Conservation (phyloP, 2,113 vertebrate genomes). For the Benthochromis sp. region DNA sequence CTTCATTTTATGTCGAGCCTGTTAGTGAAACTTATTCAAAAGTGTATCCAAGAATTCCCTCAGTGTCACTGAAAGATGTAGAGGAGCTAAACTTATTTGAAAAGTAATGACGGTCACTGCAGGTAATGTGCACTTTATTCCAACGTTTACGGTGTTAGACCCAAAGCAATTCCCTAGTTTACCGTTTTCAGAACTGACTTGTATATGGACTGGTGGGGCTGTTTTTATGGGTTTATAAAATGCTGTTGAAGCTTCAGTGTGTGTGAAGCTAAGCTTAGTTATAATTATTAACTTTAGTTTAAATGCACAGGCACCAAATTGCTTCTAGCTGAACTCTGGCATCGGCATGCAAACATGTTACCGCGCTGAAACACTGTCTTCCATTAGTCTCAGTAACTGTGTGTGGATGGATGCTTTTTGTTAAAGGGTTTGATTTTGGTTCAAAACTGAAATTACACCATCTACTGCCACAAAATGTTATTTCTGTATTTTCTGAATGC, state of each 20-base stretch:
- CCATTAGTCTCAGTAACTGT: background rate
- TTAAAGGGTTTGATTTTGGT: background rate
- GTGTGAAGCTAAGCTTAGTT: background rate
- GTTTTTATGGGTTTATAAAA: background rate
- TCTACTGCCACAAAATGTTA: background rate
- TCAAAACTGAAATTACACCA: background rate
- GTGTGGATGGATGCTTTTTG: background rate
- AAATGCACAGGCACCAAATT: background rate
- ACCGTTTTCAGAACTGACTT: background rate
- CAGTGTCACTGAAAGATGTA: background rate
- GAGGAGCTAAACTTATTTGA: background rate
- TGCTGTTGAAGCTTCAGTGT: background rate
- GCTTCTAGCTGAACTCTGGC: background rate
- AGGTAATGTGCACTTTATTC: background rate
- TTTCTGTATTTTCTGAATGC: background rate
- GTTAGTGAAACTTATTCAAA: background rate
- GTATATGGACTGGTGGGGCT: background rate
- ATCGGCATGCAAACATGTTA: background rate
- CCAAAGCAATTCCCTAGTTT: background rate
- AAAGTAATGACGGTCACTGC: background rate
- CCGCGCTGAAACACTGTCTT: background rate
- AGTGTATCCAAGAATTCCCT: background rate
- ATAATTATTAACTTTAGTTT: background rate
- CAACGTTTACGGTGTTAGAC: background rate
- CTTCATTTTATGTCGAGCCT: background rate